Evolutionary conservation across 2,888 invertebrate species (phyloP), one percentile per base, ranked within the genome.

Genomic region (Labia minor): DNA sequence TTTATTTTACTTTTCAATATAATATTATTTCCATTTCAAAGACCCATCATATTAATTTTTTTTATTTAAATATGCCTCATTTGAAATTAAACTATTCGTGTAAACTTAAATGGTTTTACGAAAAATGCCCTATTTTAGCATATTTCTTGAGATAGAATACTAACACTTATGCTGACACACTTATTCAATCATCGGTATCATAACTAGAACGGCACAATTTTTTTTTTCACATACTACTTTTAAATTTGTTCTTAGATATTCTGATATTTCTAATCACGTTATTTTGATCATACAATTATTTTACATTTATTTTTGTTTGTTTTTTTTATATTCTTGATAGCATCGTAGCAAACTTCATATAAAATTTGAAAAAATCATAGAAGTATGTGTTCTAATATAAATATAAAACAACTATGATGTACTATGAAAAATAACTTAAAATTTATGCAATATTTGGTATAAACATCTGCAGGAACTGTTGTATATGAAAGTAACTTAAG

Each of bases 401-500:
- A 11, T 49, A 49, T 49, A 49, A 49, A 49, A 49, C 49, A 49
- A 49, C 49, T 49, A 49, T 49, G 49, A 49, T 49, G 49, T n/a
- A 49, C 49, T 21, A 26, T 64, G 33, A 11, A 21, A 16, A 14
- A 33, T 19, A 69, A 70, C 68, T 69, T 71, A 69, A 71, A 69
- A 68, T 20, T 66, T 68, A 68, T 67, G 69, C 64, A 70, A 66
- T 70, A 71, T 71, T 71, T 71, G 71, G 71, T 71, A 71, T 71
- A 71, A 71, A 68, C 66, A 64, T 70, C 68, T 69, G 71, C 69
- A 71, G 71, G 71, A 71, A 71, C 71, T 71, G 71, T 70, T 67
- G 65, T 49, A 70, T 66, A 64, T 70, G 64, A 61, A 70, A 67
- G 65, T 67, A 63, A 68, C 66, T 67, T 69, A 69, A 70, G 66